phyloP scores from a whole-genome alignment of 2,797 vertebrate genomes.

The Sebastes dallii region DNA sequence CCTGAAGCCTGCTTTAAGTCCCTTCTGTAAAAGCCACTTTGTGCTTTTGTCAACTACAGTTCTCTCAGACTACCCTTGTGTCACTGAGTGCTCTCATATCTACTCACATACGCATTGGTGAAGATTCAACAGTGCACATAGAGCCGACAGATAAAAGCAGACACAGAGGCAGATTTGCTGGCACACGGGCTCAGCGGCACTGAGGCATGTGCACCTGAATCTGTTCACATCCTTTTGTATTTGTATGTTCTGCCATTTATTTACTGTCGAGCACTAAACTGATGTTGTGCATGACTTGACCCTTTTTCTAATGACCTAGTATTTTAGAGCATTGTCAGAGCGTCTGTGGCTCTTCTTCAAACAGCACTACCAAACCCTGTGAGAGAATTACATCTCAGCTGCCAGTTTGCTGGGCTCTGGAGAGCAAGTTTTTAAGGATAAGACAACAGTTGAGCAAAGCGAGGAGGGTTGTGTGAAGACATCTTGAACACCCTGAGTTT shows the following conservation, averaged over 20 bases:
- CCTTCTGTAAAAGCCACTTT: neutral
- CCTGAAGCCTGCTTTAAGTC: constrained; percentile 2
- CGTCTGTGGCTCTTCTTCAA: constrained; percentile 19
- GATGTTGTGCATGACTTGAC: neutral
- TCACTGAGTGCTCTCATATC: constrained; percentile 39
- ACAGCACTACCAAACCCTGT: constrained; percentile 10
- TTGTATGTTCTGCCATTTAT: neutral
- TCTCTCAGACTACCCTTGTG: constrained; percentile 20
- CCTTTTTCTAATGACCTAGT: constrained; percentile 20
- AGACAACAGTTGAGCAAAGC: constrained; percentile 41
- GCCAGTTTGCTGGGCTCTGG: constrained; percentile 31
- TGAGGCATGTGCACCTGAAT: constrained; percentile 32
- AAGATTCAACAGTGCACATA: constrained; percentile 29
- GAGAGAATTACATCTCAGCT: constrained; percentile 46
- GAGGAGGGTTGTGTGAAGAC: constrained; percentile 48
- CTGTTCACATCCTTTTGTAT: constrained; percentile 3
- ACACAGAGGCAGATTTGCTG: constrained; percentile 33
- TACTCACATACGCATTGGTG: constrained; percentile 18
- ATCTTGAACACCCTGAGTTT: constrained; percentile 47
- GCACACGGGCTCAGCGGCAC: constrained; percentile 38
- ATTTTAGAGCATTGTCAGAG: constrained; percentile 18
- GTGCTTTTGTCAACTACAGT: constrained; percentile 8
- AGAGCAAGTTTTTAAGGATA: constrained; percentile 50
- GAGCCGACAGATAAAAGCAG: constrained; percentile 44
- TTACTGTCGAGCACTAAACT: neutral